phyloP scores from a whole-genome alignment of 2,113 vertebrate species.

The Antechinus stuartii region DNA sequence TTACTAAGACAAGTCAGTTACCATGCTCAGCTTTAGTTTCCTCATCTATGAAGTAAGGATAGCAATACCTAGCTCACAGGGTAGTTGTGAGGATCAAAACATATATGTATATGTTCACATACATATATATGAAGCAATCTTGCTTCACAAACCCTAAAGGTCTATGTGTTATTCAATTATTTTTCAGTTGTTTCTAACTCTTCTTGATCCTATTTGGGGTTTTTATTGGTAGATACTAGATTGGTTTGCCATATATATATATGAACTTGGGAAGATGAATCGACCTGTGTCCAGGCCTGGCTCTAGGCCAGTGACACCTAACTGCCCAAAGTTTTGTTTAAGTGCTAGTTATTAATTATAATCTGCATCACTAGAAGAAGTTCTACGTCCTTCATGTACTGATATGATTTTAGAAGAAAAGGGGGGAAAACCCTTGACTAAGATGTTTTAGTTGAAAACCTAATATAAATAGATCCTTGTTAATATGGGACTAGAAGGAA shows the following conservation, averaged over 20 bases:
- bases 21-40: background rate
- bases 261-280: too few relatives aligned
- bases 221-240: background rate
- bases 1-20: background rate
- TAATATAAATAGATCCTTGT: background rate
- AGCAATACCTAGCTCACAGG: background rate
- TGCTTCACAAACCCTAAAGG: background rate
- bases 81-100: background rate
- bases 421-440: background rate
- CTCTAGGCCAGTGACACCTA: too few relatives aligned
- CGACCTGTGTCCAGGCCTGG: too few relatives aligned
- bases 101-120: background rate
- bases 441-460: conserved; percentile 10
- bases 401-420: conserved; percentile 27
- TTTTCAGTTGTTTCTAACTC: background rate
- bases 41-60: too few relatives aligned
- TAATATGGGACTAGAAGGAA: background rate
- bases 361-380: background rate
- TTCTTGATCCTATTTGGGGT: background rate
- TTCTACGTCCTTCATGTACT: background rate
- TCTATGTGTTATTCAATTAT: background rate
- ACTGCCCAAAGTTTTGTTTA: background rate
- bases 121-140: too few relatives aligned
- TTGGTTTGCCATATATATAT: too few relatives aligned
- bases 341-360: background rate